phyloP scores from a whole-genome alignment of 1,140 invertebrate species.

The Periplaneta americana region DNA sequence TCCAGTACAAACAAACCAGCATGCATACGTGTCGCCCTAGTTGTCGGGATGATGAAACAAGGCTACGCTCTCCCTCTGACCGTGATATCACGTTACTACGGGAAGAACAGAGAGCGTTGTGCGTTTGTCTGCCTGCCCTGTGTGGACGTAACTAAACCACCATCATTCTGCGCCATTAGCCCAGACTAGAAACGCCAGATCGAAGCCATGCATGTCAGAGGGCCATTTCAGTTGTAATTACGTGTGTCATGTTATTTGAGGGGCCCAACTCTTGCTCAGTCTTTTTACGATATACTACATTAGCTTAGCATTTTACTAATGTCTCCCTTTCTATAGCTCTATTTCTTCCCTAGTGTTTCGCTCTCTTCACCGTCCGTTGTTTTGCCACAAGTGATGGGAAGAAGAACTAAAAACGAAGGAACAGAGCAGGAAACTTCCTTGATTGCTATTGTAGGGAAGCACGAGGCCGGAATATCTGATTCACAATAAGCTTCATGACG shows the following conservation, averaged over 20 bases:
- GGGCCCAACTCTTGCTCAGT: background rate
- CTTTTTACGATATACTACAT: background rate
- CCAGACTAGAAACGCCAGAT: background rate
- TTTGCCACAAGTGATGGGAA: background rate
- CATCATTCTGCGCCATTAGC: background rate
- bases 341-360: background rate
- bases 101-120: background rate
- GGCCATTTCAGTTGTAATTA: background rate
- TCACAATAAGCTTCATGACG: no score
- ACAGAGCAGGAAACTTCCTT: background rate
- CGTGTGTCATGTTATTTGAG: background rate
- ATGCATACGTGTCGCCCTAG: background rate
- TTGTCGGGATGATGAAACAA: background rate
- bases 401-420: background rate
- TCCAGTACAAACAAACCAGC: background rate
- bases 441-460: background rate
- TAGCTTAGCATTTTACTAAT: background rate
- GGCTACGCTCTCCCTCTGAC: background rate
- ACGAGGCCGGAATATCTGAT: background rate
- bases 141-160: background rate
- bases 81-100: background rate
- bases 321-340: background rate
- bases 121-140: background rate
- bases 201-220: background rate
- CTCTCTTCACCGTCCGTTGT: background rate